Percentiles rank a stretch among this genome's conserved stretches.
These are phyloP conservation scores for Drosophila erecta DNA, from an alignment of 1,140 invertebrate genomes.

Conservation along the genomic window DNA sequence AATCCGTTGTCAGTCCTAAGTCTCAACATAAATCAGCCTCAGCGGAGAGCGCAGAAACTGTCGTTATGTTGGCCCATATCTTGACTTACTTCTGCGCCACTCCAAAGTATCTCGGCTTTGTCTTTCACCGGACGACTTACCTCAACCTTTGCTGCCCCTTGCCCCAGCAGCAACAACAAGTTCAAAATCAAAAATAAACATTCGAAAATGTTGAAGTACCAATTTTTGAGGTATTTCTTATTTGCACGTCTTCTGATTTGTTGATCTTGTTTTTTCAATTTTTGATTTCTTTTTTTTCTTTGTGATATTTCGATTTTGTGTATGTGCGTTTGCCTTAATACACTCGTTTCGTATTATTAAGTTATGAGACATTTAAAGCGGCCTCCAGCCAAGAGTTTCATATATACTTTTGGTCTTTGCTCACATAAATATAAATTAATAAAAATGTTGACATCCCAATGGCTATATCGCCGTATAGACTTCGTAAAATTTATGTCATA, in stretches of 20 bases:
- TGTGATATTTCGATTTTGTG: not conserved
- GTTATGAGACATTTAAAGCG: slow-evolving; percentile 62
- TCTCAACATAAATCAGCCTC: slow-evolving; percentile 73
- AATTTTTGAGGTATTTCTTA: slow-evolving; percentile 61
- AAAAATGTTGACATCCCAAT: slow-evolving; percentile 53
- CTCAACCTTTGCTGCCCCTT: slow-evolving; percentile 8
- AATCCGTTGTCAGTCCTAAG: slow-evolving; percentile 74
- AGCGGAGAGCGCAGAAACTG: slow-evolving; percentile 33
- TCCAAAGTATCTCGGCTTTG: slow-evolving; percentile 28
- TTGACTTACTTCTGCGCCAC: slow-evolving; percentile 39
- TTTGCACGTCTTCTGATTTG: slow-evolving; percentile 26
- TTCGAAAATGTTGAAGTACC: slow-evolving; percentile 62
- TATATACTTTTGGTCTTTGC: slow-evolving; percentile 7
- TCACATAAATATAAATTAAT: slow-evolving; percentile 54
- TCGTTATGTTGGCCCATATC: slow-evolving; percentile 44
- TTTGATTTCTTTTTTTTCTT: slow-evolving; percentile 23
- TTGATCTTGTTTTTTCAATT: slow-evolving; percentile 33
- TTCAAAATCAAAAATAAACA: slow-evolving; percentile 69
- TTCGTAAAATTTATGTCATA: slow-evolving; percentile 40
- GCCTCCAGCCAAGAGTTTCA: slow-evolving; percentile 41
- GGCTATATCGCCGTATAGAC: slow-evolving; percentile 43
- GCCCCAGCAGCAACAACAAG: slow-evolving; percentile 42
- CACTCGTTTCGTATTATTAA: slow-evolving; percentile 54
- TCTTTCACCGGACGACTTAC: slow-evolving; percentile 4
- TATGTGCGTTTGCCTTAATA: slow-evolving; percentile 24